Percentiles rank a stretch among this genome's conserved stretches.
Conservation (phyloP, 2,888 invertebrate genomes). For the Coelinius sp. region DNA sequence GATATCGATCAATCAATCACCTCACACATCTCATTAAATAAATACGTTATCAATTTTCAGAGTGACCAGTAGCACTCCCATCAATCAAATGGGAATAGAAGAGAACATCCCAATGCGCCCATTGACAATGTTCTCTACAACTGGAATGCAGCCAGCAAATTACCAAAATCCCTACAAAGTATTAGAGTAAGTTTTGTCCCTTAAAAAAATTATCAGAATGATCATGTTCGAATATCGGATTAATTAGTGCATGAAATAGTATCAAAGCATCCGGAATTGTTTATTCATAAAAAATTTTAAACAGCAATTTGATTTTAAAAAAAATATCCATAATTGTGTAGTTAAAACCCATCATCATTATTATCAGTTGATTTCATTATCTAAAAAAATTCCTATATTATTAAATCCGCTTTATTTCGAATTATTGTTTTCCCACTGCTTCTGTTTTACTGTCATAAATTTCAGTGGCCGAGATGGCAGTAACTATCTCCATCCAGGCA, state of each 20-base stretch:
- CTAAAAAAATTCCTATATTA: background rate
- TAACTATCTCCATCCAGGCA: conserved; percentile 70
- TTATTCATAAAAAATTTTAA: background rate
- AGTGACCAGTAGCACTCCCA: conserved; percentile 64
- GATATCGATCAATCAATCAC: background rate
- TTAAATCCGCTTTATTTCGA: conserved; percentile 34
- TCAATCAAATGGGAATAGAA: conserved; percentile 71
- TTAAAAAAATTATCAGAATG: background rate
- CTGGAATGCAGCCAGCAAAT: conserved; percentile 57
- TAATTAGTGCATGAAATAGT: conserved; percentile 14
- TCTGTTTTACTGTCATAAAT: conserved; percentile 66
- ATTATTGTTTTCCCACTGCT: conserved; percentile 57
- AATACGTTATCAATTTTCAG: no score
- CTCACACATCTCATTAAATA: no score
- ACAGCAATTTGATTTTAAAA: background rate
- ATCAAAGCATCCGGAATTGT: background rate
- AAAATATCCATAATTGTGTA: conserved; percentile 11
- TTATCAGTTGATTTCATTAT: background rate
- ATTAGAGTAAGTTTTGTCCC: conserved; percentile 81
- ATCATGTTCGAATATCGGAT: background rate
- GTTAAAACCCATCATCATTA: background rate
- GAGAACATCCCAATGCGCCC: conserved; percentile 87
- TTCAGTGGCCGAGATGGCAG: conserved; percentile 71
- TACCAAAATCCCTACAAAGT: conserved; percentile 78
- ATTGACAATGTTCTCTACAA: conserved; percentile 75